phyloP scores from a whole-genome alignment of 2,888 invertebrate species.

The Drosophila prostipennis region DNA sequence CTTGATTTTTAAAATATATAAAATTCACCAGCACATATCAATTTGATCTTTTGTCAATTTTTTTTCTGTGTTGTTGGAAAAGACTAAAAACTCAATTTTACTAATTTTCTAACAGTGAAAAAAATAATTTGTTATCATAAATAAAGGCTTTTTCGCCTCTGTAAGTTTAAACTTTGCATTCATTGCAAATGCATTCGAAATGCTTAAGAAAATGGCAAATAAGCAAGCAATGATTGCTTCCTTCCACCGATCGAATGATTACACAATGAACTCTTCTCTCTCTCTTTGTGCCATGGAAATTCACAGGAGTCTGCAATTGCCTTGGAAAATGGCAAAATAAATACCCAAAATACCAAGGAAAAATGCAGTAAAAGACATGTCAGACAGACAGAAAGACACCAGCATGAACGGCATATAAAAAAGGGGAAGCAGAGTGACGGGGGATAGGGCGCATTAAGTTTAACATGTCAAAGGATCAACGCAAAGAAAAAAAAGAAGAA shows the following conservation, averaged over 20 bases:
- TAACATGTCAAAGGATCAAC: conserved; percentile 80
- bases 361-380: conserved; percentile 65
- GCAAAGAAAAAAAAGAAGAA: conserved; percentile 35
- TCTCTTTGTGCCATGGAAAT: conserved; percentile 37
- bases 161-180: conserved; percentile 14
- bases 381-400: conserved; percentile 43
- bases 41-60: too few relatives aligned
- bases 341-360: conserved; percentile 47
- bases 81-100: too few relatives aligned
- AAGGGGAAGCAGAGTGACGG: conserved; percentile 12
- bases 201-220: conserved; percentile 54
- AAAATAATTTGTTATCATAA: too few relatives aligned
- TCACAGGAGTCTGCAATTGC: conserved; percentile 32
- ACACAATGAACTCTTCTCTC: conserved; percentile 33
- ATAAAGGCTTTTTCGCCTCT: not conserved
- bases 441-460: conserved; percentile 72
- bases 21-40: too few relatives aligned
- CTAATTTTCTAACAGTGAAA: too few relatives aligned
- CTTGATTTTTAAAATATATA: too few relatives aligned
- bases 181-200: conserved; percentile 36
- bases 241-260: conserved; percentile 61
- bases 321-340: conserved; percentile 41
- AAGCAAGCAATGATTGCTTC: conserved; percentile 41
- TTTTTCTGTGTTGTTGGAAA: too few relatives aligned
- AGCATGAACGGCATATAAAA: conserved; percentile 12